A percentile compares a stretch with the other conserved stretches of the same genome.
These are phyloP conservation scores for Euleptes europaea DNA, from an alignment of 2,113 vertebrate genomes.

Conservation along the genomic window DNA sequence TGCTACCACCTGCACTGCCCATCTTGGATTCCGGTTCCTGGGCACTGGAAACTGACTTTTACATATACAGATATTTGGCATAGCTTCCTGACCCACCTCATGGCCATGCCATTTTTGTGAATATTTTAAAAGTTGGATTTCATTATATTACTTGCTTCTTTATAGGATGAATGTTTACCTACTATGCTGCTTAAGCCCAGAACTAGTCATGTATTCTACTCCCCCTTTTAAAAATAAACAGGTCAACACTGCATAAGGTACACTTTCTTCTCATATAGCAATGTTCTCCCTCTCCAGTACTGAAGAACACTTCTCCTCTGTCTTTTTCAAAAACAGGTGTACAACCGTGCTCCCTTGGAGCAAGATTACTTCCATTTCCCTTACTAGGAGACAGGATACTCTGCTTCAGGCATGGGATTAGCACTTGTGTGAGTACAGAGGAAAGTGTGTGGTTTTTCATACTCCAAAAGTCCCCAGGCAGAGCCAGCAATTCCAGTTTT, in stretches of 20 bases:
- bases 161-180: neutral
- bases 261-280: neutral
- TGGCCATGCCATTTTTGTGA: neutral
- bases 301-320: neutral
- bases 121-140: no score
- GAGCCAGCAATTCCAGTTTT: slow-evolving; percentile 4
- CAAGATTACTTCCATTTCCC: neutral
- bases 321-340: neutral
- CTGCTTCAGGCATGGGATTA: neutral
- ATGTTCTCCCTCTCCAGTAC: neutral
- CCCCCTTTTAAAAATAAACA: neutral
- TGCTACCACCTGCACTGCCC: neutral
- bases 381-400: neutral
- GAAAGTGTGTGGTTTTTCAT: neutral
- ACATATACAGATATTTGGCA: neutral
- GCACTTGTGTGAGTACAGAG: neutral
- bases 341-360: neutral
- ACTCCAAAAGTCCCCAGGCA: neutral
- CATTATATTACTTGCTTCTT: neutral
- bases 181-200: neutral
- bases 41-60: neutral
- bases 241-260: neutral
- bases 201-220: neutral
- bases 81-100: neutral
- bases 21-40: neutral